Conservation (phyloP, 30 jellyfish, hydroid and myxozoan genomes). For the Hydractinia symbiolongicarpus region DNA sequence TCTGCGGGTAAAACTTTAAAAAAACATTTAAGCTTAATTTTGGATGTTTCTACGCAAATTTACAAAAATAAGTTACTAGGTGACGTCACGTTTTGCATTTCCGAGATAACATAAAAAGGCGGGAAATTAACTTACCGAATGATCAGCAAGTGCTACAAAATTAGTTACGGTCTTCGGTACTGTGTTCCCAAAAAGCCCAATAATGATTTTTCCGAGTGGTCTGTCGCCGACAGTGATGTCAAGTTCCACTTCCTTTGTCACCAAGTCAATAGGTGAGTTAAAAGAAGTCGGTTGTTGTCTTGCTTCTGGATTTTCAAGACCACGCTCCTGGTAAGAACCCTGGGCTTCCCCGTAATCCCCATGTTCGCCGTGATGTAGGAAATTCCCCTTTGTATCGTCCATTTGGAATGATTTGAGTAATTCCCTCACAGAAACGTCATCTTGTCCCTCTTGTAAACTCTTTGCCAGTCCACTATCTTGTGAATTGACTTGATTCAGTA, state of each 20-base stretch:
- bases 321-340: slow-evolving; percentile 7
- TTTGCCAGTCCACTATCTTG: slow-evolving; percentile 22
- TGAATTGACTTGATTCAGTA: slow-evolving; percentile 21
- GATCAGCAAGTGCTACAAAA: slow-evolving; percentile 42
- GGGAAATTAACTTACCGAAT: not conserved
- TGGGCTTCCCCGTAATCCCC: slow-evolving; percentile 17
- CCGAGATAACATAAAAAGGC: no score
- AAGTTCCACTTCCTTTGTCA: slow-evolving; percentile 4
- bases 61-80: no score
- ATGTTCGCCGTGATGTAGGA: slow-evolving; percentile 20
- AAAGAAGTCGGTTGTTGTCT: slow-evolving; percentile 4
- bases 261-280: slow-evolving; percentile 11
- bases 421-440: slow-evolving; percentile 24
- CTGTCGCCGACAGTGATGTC: not conserved
- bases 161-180: slow-evolving; percentile 79
- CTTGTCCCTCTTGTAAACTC: slow-evolving; percentile 15
- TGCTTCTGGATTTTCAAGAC: not conserved
- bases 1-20: no score
- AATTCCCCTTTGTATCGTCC: slow-evolving; percentile 34
- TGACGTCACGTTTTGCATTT: no score
- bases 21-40: no score
- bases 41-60: no score
- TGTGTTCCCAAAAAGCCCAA: slow-evolving; percentile 60
- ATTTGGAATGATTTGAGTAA: slow-evolving; percentile 31
- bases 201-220: slow-evolving; percentile 17